Conservation (phyloP, 2,113 vertebrate genomes). For the Ammodytes dubius region DNA sequence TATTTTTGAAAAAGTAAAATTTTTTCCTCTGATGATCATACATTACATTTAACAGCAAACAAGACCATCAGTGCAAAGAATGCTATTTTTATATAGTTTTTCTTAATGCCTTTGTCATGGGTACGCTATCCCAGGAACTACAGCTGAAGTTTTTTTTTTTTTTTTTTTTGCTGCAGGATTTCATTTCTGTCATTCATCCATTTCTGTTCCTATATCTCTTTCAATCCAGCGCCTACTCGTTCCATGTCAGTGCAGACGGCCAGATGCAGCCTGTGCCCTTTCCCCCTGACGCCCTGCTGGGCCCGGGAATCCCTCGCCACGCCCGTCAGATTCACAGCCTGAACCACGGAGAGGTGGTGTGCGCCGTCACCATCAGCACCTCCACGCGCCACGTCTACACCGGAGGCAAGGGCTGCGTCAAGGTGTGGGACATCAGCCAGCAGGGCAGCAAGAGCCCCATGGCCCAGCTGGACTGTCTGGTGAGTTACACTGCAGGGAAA, state of each 20-base stretch:
- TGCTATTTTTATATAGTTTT: no score
- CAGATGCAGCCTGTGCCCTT: conserved; percentile 95
- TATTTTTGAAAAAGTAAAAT: no score
- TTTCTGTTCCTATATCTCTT: not conserved
- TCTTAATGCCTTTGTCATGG: no score
- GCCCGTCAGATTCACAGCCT: conserved; percentile 91
- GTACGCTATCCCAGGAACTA: no score
- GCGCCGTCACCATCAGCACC: conserved; percentile 93
- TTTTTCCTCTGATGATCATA: no score
- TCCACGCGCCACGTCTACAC: conserved; percentile 93
- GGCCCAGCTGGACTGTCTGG: conserved; percentile 91
- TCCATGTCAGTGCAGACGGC: conserved; percentile 91
- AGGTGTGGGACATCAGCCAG: conserved; percentile 95
- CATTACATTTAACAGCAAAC: no score
- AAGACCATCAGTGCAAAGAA: no score
- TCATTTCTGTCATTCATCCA: not conserved
- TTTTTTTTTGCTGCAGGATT: not conserved
- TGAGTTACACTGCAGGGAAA: conserved; percentile 58
- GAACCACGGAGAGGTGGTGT: conserved; percentile 92
- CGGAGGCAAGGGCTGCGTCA: conserved; percentile 92
- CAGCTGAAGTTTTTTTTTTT: no score
- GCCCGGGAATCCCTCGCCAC: conserved; percentile 89
- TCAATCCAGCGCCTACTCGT: conserved; percentile 86
- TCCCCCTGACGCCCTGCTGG: conserved; percentile 88
- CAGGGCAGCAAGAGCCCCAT: conserved; percentile 91